These are phyloP conservation scores for Hylomyscus alleni DNA, from an alignment of 2,797 vertebrate genomes.

Conservation along the genomic window DNA sequence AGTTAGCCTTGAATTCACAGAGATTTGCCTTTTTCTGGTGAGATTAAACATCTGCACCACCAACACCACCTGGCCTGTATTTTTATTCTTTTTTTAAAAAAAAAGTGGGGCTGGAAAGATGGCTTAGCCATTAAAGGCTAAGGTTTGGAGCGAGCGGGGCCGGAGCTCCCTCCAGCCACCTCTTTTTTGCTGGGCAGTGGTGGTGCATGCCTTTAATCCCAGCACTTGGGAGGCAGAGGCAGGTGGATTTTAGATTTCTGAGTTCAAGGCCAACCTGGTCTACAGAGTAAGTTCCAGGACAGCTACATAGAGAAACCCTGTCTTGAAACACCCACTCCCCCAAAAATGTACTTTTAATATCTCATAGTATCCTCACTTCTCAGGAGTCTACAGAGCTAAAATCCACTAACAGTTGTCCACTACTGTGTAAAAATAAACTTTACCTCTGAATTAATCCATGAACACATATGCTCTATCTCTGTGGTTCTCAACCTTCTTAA, in stretches of 20 bases:
- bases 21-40: background rate
- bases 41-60: background rate
- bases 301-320: too few species aligned
- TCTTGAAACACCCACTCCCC: too few species aligned
- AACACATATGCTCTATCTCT: background rate
- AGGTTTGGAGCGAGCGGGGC: too few species aligned
- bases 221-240: too few species aligned
- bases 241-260: too few species aligned
- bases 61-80: background rate
- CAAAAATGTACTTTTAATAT: background rate
- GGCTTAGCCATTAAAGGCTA: too few species aligned
- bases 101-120: too few species aligned
- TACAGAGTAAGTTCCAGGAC: too few species aligned
- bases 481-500: background rate
- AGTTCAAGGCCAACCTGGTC: too few species aligned
- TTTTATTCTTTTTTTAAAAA: background rate
- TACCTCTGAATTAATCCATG: background rate
- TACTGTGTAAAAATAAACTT: conserved; percentile 36
- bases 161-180: too few species aligned
- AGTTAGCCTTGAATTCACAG: background rate
- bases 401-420: background rate
- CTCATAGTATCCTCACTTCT: background rate
- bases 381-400: background rate
- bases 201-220: too few species aligned
- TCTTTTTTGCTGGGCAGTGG: too few species aligned